These are phyloP conservation scores for Anguilla megastoma DNA, from an alignment of 2,797 vertebrate species.

Conservation along the genomic window DNA sequence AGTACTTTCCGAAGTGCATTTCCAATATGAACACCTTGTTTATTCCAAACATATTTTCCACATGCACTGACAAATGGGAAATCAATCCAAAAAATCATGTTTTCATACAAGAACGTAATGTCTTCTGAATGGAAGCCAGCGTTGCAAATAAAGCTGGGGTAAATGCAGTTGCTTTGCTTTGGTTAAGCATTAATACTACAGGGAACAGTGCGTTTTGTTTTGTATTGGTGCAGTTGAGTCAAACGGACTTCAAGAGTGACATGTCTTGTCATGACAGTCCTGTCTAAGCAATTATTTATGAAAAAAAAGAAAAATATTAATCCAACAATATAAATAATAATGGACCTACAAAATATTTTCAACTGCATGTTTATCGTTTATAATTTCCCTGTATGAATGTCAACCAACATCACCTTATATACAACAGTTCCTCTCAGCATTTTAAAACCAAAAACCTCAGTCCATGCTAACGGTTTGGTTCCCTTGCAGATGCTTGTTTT, in stretches of 20 bases:
- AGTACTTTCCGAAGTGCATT: not conserved
- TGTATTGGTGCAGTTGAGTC: not conserved
- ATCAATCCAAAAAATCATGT: not conserved
- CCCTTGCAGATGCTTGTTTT: not conserved
- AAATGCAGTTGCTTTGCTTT: not conserved
- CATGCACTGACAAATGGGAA: not conserved
- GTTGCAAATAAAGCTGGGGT: not conserved
- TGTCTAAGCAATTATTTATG: not conserved
- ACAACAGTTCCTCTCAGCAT: not conserved
- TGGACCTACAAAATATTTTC: not conserved
- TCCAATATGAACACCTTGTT: not conserved
- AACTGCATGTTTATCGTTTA: not conserved
- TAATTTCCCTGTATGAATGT: not conserved
- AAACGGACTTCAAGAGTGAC: not conserved
- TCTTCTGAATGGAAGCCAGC: not conserved
- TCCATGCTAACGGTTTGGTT: not conserved
- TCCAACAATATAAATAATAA: not conserved
- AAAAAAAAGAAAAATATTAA: not conserved
- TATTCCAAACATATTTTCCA: not conserved
- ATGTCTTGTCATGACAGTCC: not conserved
- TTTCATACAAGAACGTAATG: not conserved
- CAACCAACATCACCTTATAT: not conserved
- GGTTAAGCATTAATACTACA: not conserved
- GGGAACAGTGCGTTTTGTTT: not conserved
- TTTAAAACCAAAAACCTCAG: slow-evolving; percentile 1